Base-by-base conservation (phyloP, 2,888 invertebrate species). In the Lepidocyrtoides sp. region DNA sequence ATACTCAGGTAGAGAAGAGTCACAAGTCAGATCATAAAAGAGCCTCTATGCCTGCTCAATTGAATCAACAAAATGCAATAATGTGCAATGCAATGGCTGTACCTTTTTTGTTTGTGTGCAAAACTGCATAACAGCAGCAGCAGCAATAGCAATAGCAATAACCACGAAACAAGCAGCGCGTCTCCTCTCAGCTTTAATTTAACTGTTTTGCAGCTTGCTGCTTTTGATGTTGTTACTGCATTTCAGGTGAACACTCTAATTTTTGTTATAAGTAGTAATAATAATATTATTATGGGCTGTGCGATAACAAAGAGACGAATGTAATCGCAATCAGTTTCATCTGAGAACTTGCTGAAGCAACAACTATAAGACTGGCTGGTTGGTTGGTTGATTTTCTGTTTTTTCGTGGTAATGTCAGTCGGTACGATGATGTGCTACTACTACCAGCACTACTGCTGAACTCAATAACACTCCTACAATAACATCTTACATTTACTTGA, bases 261-360 rank as follows among this genome's bases (percentile, higher is more conserved):
- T 8, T 54, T n/a, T 54, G 54, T 17, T n/a, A 54, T 54, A 54
- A 54, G 54, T 17, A 54, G 17, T 17, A 54, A 17, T 54, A 54
- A 54, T 54, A 54, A 17, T 54, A 54, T 48, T 12, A 12, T 48
- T 48, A 48, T 48, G 48, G 48, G 23, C 23, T 23, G 3, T 4
- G 60, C 29, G 66, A 66, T 66, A 66, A 66, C 66, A 66, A 66
- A 32, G 66, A 66, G 17, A n/a, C 3, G 32, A 32, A n/a, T n/a
- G 66, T 66, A 66, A 66, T 66, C 66, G 32, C 66, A 66, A 66
- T 66, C 66, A 66, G 66, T 66, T 66, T 66, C 66, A 66, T 66
- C 66, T 66, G 66, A 66, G 32, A 29, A 66, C 66, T 66, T 29
- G 17, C n/a, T 66, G 66, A 66, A 66, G 66, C 66, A 66, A 66